phyloP scores from a whole-genome alignment of 2,797 vertebrate species.

The Heteromormyrus szaboi region DNA sequence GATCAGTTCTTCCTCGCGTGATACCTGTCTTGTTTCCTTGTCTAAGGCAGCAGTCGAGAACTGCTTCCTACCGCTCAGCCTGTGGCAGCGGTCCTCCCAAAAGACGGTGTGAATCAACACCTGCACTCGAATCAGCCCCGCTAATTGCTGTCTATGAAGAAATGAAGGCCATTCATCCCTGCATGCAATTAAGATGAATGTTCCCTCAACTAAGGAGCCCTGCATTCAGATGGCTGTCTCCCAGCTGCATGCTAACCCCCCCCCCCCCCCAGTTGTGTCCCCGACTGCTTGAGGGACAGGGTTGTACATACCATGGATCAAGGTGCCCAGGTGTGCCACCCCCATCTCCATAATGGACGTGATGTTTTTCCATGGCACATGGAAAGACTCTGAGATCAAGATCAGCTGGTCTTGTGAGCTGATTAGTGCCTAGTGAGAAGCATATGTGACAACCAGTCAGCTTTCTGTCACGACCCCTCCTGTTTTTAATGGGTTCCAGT shows the following conservation, averaged over 20 bases:
- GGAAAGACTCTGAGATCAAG: not conserved
- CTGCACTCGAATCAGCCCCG: conserved; percentile 8
- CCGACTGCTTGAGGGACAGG: not conserved
- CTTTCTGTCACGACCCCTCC: not conserved
- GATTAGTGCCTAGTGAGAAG: not conserved
- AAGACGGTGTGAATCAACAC: conserved; percentile 12
- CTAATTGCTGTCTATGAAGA: conserved; percentile 21
- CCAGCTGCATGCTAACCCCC: not conserved
- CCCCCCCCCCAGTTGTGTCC: not conserved
- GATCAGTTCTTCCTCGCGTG: not conserved
- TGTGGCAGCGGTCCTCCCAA: not conserved
- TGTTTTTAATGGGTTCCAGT: conserved; percentile 1
- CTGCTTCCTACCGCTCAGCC: not conserved
- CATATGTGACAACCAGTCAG: not conserved
- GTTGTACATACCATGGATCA: not conserved
- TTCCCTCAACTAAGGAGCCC: not conserved
- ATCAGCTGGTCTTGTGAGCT: not conserved
- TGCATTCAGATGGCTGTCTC: not conserved
- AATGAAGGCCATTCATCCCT: conserved; percentile 13
- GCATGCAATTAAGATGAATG: not conserved
- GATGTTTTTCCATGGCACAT: not conserved
- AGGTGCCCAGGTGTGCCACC: not conserved
- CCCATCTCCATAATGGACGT: not conserved
- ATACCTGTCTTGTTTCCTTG: not conserved
- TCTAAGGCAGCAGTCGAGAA: not conserved